Percentiles rank a stretch among this genome's conserved stretches.
These are phyloP conservation scores for Tetranychus truncatus DNA, from an alignment of 2,888 invertebrate genomes.

Conservation along the genomic window DNA sequence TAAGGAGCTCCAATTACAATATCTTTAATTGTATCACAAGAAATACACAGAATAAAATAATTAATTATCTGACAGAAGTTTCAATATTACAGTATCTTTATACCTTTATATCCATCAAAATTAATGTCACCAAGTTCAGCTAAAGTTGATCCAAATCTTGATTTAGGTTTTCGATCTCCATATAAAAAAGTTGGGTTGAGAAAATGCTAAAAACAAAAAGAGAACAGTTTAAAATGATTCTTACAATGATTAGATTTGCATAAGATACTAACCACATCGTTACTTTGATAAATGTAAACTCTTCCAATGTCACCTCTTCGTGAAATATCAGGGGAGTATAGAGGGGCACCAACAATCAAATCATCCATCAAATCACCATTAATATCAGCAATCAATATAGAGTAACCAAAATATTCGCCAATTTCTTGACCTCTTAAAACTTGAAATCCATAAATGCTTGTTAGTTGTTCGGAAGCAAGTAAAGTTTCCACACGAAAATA, in stretches of 20 bases:
- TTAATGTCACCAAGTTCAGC: slow-evolving; percentile 47
- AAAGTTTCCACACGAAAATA: background rate
- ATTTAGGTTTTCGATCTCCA: slow-evolving; percentile 30
- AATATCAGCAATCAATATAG: slow-evolving; percentile 44
- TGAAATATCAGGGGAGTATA: slow-evolving; percentile 27
- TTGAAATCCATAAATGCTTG: background rate
- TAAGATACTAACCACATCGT: slow-evolving; percentile 5
- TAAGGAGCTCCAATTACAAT: slow-evolving; percentile 47
- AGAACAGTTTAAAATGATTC: background rate
- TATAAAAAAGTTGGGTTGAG: background rate
- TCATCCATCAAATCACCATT: slow-evolving; percentile 46
- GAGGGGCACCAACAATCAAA: slow-evolving; percentile 46
- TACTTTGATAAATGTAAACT: slow-evolving; percentile 15
- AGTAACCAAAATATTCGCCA: slow-evolving; percentile 45
- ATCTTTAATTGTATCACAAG: no score
- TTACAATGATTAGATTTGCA: background rate
- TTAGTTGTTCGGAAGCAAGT: background rate
- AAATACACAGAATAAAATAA: slow-evolving; percentile 3
- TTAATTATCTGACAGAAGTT: slow-evolving; percentile 32
- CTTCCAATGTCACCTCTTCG: slow-evolving; percentile 14
- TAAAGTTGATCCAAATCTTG: slow-evolving; percentile 45
- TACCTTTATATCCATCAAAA: slow-evolving; percentile 42
- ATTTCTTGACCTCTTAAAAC: background rate
- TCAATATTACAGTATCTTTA: background rate
- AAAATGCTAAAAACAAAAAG: background rate